A percentile compares a stretch with the other conserved stretches of the same genome.
phyloP scores from a whole-genome alignment of 2,113 vertebrate genomes.

The Eudyptes chrysolophus region DNA sequence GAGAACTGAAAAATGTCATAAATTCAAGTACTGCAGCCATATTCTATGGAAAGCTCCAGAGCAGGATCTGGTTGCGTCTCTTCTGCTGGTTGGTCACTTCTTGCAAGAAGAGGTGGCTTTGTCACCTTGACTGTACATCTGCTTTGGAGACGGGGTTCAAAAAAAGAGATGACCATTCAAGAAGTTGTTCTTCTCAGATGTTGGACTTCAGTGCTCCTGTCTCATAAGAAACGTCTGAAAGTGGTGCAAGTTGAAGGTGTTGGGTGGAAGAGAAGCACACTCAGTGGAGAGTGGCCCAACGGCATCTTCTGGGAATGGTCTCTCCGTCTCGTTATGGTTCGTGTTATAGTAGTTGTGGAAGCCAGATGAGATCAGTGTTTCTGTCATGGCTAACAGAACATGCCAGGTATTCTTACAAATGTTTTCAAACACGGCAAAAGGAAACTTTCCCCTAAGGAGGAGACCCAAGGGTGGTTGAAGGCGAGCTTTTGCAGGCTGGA shows the following conservation, averaged over 20 bases:
- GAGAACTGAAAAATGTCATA: neutral
- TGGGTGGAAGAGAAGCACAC: neutral
- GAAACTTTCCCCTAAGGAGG: neutral
- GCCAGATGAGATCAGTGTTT: neutral
- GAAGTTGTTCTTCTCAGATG: neutral
- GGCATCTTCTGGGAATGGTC: neutral
- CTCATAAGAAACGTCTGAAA: neutral
- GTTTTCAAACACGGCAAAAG: neutral
- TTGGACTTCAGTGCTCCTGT: neutral
- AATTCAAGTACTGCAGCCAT: neutral
- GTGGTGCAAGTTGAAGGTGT: neutral
- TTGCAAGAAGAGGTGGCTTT: neutral
- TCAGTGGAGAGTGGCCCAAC: neutral
- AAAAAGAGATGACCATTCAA: neutral
- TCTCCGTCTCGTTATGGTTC: fast-evolving
- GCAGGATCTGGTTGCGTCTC: neutral
- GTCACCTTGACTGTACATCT: neutral
- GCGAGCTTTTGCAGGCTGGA: neutral
- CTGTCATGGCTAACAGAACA: neutral
- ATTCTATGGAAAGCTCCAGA: neutral
- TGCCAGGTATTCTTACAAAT: neutral
- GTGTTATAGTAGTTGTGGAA: neutral
- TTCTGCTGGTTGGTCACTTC: neutral
- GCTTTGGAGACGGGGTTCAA: neutral
- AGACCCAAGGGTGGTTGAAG: neutral